A percentile compares a stretch with the other conserved stretches of the same genome.
Conservation (phyloP, 2,113 vertebrate species). For the Epinephelus cyanopodus region DNA sequence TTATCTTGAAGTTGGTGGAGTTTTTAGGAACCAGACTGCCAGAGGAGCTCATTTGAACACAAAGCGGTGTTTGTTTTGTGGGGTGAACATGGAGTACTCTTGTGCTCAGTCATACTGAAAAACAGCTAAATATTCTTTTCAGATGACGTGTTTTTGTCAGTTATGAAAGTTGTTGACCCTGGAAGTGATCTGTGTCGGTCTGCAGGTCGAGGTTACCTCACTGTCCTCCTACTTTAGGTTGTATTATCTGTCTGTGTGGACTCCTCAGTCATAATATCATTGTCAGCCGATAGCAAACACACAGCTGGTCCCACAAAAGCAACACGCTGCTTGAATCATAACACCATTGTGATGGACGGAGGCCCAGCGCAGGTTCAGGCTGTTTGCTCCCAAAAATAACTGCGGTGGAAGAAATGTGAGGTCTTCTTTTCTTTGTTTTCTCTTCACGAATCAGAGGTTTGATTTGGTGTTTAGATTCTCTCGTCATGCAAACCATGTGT, state of each 20-base stretch:
- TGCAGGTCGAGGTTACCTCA: conserved; percentile 7
- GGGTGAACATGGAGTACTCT: neutral
- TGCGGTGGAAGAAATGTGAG: conserved; percentile 26
- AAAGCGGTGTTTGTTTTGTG: conserved; percentile 4
- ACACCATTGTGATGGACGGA: conserved; percentile 72
- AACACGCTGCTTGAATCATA: conserved; percentile 45
- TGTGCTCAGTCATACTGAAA: neutral
- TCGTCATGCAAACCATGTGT: conserved; percentile 42
- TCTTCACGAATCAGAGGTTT: neutral
- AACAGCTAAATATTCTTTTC: neutral
- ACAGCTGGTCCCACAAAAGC: conserved; percentile 42
- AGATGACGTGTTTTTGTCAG: neutral
- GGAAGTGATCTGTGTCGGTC: neutral
- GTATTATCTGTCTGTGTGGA: conserved; percentile 19
- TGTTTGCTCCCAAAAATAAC: conserved; percentile 46
- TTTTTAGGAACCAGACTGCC: neutral
- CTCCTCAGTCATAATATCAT: conserved; percentile 73
- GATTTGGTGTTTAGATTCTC: conserved; percentile 49
- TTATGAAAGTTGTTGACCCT: conserved; percentile 25
- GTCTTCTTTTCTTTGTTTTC: conserved; percentile 43
- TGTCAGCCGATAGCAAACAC: conserved; percentile 63
- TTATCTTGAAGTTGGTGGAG: too few relatives aligned
- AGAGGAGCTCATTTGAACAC: neutral
- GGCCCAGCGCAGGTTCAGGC: neutral
- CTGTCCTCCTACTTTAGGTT: conserved; percentile 11